Base-by-base conservation (phyloP, 2,888 invertebrate species). In the Nomada ruficornis region DNA sequence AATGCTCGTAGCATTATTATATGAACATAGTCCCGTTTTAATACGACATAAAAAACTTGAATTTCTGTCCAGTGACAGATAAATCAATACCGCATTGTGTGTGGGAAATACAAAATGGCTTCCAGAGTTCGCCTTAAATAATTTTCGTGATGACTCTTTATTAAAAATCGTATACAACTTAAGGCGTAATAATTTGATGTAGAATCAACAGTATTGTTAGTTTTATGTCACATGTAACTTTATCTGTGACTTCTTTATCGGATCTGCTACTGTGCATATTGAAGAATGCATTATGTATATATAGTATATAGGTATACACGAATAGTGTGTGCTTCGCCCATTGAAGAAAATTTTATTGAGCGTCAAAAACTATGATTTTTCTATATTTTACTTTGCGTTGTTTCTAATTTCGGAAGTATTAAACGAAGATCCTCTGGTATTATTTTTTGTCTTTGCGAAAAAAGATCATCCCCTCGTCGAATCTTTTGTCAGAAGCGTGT, bases 71-170 rank as follows among this genome's bases (percentile, higher is more conserved):
- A 88, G 89, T 93, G 91, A 93, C 92, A 92, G 92, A 93, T 93
- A 92, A 93, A 94, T 94, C 94, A 94, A 94, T 94, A 94, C 93
- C 91, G 90, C 90, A 91, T 90, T 91, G 90, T 91, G 89, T 90
- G 82, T 89, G 90, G 90, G 88, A 92, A 91, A 92, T 92, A 93
- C 93, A 93, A 93, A 93, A 93, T 93, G 93, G 93, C 93, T 89
- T 91, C 93, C 92, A 88, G 84, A 87, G 85, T 78, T 80, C 76
- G 77, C 81, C 85, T 82, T 78, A 79, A 72, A 86, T 83, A 80
- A 84, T 86, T 84, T 83, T 83, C 70, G 63, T 68, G 77, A 77
- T 82, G 52, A 64, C 44, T 84, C 83, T 77, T 79, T 79, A 75
- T 69, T 69, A 62, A 80, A 77, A 80, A 23, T 65, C 59, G 47